Base-by-base conservation (phyloP, 35 echinoderm and acorn worm genomes). In the Lytechinus variegatus region DNA sequence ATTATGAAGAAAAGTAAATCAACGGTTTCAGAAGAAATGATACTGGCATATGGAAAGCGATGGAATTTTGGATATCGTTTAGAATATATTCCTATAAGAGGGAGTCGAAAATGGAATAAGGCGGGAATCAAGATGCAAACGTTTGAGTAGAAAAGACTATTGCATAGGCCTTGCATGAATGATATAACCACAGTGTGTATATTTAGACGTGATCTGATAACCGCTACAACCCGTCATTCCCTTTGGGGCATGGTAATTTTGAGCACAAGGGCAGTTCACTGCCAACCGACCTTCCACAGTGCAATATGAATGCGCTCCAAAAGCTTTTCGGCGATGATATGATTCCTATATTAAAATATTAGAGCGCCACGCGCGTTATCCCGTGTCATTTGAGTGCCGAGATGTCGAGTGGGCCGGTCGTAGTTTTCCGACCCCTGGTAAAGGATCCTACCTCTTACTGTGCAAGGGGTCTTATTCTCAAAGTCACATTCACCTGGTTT, bases 231-330 rank as follows among this genome's bases (percentile, higher is more conserved):
- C n/a, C 88, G 88, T 90, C 88, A 90, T 33, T 90, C 88, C 29
- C 88, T 44, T 52, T 90, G 88, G 88, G 52, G 88, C 88, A 90
- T 90, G 88, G 66, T 79, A n/a, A 79, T 79, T 79, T 79, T 90
- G 88, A 8, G 29, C 88, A 10, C 88, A 90, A 54, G 28, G 52
- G 88, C 88, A 90, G 66, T 79, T 24, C 66, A 90, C 11, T 54
- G 88, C 88, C 29, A 90, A 9, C 88, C 29, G 52, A 9, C 28
- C 88, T 90, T 90, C 88, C 52, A 54, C 88, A 28, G 52, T 90
- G 28, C 88, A 90, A 90, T 54, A 54, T 90, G 28, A 90, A 90
- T 8, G 88, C 88, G 88, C 88, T 90, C 88, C 88, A 14, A 44
- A 10, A 79, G 16, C n/a, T 79, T 44, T 79, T 27, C 1, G 56